Percentiles rank a stretch among this genome's conserved stretches.
Conservation (phyloP, 2,797 vertebrate genomes). For the Onychomys arenicola region DNA sequence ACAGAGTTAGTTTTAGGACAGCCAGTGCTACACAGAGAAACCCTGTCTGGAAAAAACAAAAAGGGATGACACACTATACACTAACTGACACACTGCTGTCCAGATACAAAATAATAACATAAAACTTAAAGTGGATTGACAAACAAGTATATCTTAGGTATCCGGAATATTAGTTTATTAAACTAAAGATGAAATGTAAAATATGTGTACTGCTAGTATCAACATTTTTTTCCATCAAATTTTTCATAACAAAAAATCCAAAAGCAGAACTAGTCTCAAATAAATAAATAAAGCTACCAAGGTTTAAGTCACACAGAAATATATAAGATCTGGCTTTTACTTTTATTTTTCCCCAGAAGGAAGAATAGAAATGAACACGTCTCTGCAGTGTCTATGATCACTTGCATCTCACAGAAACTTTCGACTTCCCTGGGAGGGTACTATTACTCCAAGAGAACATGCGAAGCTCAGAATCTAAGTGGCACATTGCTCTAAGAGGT, state of each 20-base stretch:
- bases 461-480: conserved; percentile 22
- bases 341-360: conserved; percentile 41
- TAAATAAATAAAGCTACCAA: conserved; percentile 52
- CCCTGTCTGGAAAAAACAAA: rapidly evolving
- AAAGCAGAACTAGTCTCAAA: conserved; percentile 51
- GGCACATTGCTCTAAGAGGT: conserved; percentile 31
- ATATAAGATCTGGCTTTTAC: conserved; percentile 23
- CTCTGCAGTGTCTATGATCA: conserved; percentile 17
- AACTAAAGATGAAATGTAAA: conserved; percentile 58
- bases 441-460: neutral
- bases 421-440: conserved; percentile 10
- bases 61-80: conserved; percentile 6
- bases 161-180: conserved; percentile 12
- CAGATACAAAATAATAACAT: neutral
- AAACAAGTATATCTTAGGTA: neutral
- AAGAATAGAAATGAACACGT: conserved; percentile 42
- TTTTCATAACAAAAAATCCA: conserved; percentile 23
- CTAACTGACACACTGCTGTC: neutral
- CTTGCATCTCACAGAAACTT: conserved; percentile 18
- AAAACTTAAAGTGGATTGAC: conserved; percentile 45
- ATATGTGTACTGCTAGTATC: neutral
- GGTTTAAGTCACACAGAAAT: conserved; percentile 62
- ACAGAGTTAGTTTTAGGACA: too few species aligned
- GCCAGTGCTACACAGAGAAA: too few species aligned
- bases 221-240: conserved; percentile 47